Base-by-base conservation (phyloP, 2,797 vertebrate genomes). In the Darevskia mixta region DNA sequence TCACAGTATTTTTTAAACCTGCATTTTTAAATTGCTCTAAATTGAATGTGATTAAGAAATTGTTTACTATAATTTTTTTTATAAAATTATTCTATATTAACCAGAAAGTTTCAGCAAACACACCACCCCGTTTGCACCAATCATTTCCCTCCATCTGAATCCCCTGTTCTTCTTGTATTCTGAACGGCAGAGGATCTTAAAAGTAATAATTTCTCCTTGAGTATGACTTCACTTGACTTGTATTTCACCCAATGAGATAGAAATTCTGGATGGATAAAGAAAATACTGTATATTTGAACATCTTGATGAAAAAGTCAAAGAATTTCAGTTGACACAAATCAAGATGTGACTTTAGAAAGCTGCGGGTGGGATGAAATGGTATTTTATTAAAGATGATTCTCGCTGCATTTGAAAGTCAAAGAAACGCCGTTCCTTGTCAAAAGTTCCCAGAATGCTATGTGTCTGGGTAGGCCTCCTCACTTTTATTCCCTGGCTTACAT, bases 251-350 rank as follows among this genome's bases (percentile, higher is more conserved):
- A 96, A 95, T 96, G 94, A 97, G 90, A 91, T 86, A 94, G 93
- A 94, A 96, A 93, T 92, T 92, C 91, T 94, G 87, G 61, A 87
- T 78, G 94, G 89, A 89, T 97, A 96, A 96, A 96, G 94, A 96
- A 96, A 85, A 89, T 55, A 82, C 85, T 87, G 32, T 92, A 87
- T 92, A 94, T 95, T 94, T 95, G 93, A 96, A 92, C 91, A 92
- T 90, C 93, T 94, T 95, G 92, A 96, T 95, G 95, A 96, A 96
- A 64, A 96, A 96, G 91, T 94, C 93, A 91, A 83, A 95, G 91
- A 95, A 93, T 94, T 94, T 93, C 86, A 93, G 87, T 85, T 95
- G 93, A 95, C 93, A 95, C 79, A 95, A 96, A 96, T 96, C 93
- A 96, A 93, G 87, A 86, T n/a, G 0, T 89, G 73, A 95, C 94